phyloP scores from a whole-genome alignment of 2,797 vertebrate genomes.

The Cynodonichthys magdalenae region DNA sequence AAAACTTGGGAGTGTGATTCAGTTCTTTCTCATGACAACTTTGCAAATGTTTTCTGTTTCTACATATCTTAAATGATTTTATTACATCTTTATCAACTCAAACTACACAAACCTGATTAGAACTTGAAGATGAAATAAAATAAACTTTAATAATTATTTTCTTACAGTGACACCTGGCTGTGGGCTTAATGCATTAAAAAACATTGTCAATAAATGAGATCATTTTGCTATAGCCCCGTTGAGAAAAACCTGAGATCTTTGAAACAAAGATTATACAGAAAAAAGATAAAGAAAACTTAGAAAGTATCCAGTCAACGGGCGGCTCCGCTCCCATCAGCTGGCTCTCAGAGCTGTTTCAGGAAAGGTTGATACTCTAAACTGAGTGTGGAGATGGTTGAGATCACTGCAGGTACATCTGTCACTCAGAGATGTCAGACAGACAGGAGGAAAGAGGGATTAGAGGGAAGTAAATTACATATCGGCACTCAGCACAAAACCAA shows the following conservation, averaged over 20 bases:
- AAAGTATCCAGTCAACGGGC: slow-evolving; percentile 25
- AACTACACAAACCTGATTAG: too few relatives aligned
- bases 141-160: too few relatives aligned
- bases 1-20: too few relatives aligned
- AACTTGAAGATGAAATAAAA: too few relatives aligned
- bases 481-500: slow-evolving; percentile 28
- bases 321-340: slow-evolving; percentile 26
- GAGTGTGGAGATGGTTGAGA: slow-evolving; percentile 10
- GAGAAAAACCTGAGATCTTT: not conserved
- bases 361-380: slow-evolving; percentile 24
- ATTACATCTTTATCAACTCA: too few relatives aligned
- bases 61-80: too few relatives aligned
- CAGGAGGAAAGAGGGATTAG: slow-evolving; percentile 18
- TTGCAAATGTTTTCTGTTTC: too few relatives aligned
- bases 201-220: too few relatives aligned
- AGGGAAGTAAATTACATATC: slow-evolving; percentile 37
- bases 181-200: too few relatives aligned
- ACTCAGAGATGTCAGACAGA: slow-evolving; percentile 12
- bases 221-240: too few relatives aligned
- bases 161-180: too few relatives aligned
- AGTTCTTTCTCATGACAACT: too few relatives aligned
- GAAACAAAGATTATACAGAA: slow-evolving; percentile 10
- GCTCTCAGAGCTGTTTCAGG: slow-evolving; percentile 5
- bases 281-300: slow-evolving; percentile 5
- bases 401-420: slow-evolving; percentile 36